Conservation (phyloP, 1,140 invertebrate genomes). For the Drosophila athabasca region DNA sequence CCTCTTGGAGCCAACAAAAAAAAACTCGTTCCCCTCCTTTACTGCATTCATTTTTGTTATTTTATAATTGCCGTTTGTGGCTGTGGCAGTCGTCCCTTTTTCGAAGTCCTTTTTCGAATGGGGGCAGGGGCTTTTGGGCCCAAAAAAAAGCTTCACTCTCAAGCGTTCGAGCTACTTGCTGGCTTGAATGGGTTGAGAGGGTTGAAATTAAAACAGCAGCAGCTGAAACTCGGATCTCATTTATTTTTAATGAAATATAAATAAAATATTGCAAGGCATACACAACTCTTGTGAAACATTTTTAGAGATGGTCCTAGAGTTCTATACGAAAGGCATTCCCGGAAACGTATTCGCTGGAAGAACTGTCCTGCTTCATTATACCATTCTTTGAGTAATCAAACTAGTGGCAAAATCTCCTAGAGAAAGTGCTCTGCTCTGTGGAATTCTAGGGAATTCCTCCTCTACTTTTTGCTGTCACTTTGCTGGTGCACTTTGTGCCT, state of each 20-base stretch:
- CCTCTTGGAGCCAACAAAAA: conserved; percentile 26
- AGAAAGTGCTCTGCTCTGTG: too few species aligned
- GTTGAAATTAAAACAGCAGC: conserved; percentile 12
- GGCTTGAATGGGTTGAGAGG: conserved; percentile 12
- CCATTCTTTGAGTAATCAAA: too few species aligned
- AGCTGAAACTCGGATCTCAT: conserved; percentile 51
- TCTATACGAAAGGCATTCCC: too few species aligned
- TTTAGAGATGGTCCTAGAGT: not conserved
- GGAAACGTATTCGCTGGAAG: too few species aligned
- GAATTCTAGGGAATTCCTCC: too few species aligned
- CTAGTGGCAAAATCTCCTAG: too few species aligned
- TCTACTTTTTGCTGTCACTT: too few species aligned
- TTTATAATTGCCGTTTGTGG: conserved; percentile 55
- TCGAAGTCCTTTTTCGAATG: conserved; percentile 15
- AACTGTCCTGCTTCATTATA: too few species aligned
- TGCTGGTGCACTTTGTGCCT: too few species aligned
- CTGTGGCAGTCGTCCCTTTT: conserved; percentile 13
- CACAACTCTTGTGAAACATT: conserved; percentile 36
- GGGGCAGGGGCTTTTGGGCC: not conserved
- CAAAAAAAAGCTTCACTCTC: conserved; percentile 26
- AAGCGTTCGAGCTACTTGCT: conserved; percentile 43
- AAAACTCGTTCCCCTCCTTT: too few species aligned
- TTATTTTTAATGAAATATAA: conserved; percentile 76
- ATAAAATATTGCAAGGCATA: conserved; percentile 57
- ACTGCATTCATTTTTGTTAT: conserved; percentile 37